phyloP scores from a whole-genome alignment of 2,113 vertebrate genomes.

The Nematolebias whitei region DNA sequence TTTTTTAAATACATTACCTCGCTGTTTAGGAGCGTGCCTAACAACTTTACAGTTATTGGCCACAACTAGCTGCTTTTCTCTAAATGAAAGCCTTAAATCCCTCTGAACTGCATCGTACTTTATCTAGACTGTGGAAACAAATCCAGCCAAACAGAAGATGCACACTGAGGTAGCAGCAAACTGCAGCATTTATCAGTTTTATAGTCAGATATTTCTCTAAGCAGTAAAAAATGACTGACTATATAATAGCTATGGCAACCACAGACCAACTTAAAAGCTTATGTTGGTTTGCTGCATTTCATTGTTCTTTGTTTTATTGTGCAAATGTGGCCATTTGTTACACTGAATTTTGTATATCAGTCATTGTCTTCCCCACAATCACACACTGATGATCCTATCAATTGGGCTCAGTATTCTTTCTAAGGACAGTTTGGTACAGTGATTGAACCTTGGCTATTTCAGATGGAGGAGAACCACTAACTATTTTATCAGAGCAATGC shows the following conservation, averaged over 20 bases:
- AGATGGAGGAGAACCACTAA: background rate
- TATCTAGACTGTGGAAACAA: background rate
- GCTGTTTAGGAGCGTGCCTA: background rate
- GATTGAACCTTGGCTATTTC: background rate
- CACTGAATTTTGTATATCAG: background rate
- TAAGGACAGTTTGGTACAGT: background rate
- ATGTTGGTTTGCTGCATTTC: background rate
- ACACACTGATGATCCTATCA: background rate
- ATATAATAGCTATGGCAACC: background rate
- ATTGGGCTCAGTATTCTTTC: background rate
- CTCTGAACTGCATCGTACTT: background rate
- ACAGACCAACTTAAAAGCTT: background rate
- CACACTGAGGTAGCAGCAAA: too few species aligned
- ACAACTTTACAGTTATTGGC: constrained; percentile 1
- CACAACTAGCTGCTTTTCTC: background rate
- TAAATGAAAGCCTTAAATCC: constrained; percentile 4
- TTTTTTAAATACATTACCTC: background rate
- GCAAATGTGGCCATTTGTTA: too few species aligned
- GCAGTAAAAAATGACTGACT: background rate
- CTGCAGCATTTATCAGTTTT: background rate
- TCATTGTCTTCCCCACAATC: background rate
- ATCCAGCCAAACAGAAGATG: background rate
- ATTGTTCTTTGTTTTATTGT: background rate
- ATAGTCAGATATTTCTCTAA: background rate
- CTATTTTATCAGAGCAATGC: background rate